A percentile compares a stretch with the other conserved stretches of the same genome.
Conservation (phyloP, 2,113 vertebrate species). For the Callipepla californica region DNA sequence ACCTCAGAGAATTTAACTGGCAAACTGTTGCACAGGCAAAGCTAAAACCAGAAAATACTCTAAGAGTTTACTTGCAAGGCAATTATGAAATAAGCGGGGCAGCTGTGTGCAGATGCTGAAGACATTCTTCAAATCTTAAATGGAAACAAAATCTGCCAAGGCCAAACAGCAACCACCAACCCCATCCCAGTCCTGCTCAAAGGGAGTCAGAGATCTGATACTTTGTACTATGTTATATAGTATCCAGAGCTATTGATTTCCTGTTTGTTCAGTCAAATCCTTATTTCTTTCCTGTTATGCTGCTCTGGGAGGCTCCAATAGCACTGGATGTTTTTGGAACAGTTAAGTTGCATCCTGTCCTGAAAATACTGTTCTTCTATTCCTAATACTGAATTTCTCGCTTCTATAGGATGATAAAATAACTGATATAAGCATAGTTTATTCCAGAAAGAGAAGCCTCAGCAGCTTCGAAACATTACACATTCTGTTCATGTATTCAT, state of each 20-base stretch:
- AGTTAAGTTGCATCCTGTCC: neutral
- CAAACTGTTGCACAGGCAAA: neutral
- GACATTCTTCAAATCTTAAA: neutral
- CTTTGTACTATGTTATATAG: neutral
- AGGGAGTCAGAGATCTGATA: fast-evolving
- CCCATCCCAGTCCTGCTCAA: neutral
- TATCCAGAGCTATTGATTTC: neutral
- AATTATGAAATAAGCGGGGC: neutral
- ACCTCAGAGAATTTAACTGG: neutral
- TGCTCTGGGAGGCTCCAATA: neutral
- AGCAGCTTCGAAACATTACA: neutral
- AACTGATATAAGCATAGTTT: neutral
- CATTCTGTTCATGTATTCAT: neutral
- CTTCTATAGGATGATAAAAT: neutral
- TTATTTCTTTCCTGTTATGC: neutral
- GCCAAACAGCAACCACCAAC: neutral
- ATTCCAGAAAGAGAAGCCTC: neutral
- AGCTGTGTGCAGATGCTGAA: neutral
- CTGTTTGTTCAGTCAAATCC: neutral
- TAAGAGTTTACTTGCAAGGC: neutral
- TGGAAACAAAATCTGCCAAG: neutral
- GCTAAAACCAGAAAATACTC: neutral
- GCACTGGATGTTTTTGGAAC: neutral
- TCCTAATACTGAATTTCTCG: neutral
- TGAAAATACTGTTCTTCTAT: neutral